phyloP scores from a whole-genome alignment of 1,140 invertebrate genomes.

The Rhopalosiphum padi region DNA sequence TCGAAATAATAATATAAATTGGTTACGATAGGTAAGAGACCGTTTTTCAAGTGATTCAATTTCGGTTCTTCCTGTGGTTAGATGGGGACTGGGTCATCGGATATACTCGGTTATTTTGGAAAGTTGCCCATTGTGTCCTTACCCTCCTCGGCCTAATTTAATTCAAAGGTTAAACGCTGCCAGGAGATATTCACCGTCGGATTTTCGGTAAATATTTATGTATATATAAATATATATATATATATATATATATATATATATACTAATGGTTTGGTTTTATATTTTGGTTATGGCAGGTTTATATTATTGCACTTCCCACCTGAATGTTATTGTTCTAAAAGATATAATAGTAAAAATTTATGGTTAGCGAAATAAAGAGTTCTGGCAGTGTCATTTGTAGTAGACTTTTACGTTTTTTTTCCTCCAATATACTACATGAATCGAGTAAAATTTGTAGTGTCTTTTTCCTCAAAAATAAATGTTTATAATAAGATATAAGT shows the following conservation, averaged over 20 bases:
- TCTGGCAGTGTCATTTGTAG: slow-evolving; percentile 44
- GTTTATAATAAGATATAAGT: neutral
- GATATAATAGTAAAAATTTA: slow-evolving; percentile 54
- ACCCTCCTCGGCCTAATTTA: slow-evolving; percentile 47
- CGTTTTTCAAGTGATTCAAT: slow-evolving; percentile 54
- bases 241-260: slow-evolving; percentile 1
- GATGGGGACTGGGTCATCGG: slow-evolving; percentile 20
- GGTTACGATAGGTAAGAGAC: slow-evolving; percentile 20
- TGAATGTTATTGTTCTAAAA: slow-evolving; percentile 57
- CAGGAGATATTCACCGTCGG: slow-evolving; percentile 49
- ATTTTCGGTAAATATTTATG: slow-evolving; percentile 45
- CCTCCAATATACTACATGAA: neutral
- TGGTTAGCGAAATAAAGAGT: slow-evolving; percentile 25
- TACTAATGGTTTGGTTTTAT: slow-evolving; percentile 27
- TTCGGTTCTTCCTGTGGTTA: slow-evolving; percentile 12
- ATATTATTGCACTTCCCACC: slow-evolving; percentile 52
- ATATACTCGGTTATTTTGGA: slow-evolving; percentile 47
- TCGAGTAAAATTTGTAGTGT: neutral
- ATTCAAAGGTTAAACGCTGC: slow-evolving; percentile 56
- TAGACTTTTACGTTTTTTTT: slow-evolving; percentile 25
- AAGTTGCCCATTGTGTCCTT: slow-evolving; percentile 39
- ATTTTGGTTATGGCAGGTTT: slow-evolving; percentile 53
- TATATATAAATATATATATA: slow-evolving; percentile 16
- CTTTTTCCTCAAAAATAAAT: neutral
- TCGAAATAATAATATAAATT: slow-evolving; percentile 45